phyloP scores from a whole-genome alignment of 1,140 invertebrate genomes.

The Drosophila novamexicana region DNA sequence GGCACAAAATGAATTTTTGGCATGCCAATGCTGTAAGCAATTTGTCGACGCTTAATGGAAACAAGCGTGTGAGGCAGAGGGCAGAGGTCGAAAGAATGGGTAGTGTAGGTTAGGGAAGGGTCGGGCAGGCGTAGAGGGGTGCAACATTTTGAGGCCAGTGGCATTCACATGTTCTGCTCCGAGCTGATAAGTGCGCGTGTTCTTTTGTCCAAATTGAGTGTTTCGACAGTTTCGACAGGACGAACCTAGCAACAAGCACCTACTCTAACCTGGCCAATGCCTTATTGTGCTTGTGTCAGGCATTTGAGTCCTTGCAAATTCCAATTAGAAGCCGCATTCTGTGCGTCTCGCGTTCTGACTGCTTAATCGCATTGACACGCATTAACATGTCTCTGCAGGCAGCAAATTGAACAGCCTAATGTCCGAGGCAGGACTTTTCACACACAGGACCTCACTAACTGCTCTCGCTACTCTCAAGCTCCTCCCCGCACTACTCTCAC shows the following conservation, averaged over 20 bases:
- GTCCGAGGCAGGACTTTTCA: slow-evolving; percentile 22
- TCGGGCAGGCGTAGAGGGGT: background rate
- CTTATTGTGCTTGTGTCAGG: slow-evolving; percentile 1
- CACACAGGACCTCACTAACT: background rate
- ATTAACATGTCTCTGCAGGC: slow-evolving; percentile 71
- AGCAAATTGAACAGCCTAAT: slow-evolving; percentile 51
- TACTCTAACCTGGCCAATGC: background rate
- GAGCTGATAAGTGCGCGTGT: slow-evolving; percentile 40
- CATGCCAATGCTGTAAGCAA: slow-evolving; percentile 45
- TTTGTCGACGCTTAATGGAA: slow-evolving; percentile 61
- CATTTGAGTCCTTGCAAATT: slow-evolving; percentile 30
- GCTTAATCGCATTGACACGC: slow-evolving; percentile 75
- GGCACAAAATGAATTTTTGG: slow-evolving; percentile 47
- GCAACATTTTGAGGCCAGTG: background rate
- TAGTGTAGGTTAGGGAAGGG: too few species aligned
- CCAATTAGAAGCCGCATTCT: slow-evolving; percentile 36
- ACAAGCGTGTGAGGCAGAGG: background rate
- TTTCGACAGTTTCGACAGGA: slow-evolving; percentile 45
- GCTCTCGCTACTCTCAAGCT: background rate
- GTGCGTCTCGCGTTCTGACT: slow-evolving; percentile 52
- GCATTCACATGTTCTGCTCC: slow-evolving; percentile 7
- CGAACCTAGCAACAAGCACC: background rate
- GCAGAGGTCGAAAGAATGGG: background rate
- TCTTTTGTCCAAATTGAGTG: slow-evolving; percentile 59
- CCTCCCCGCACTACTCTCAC: too few species aligned